Conservation (phyloP, 2,113 vertebrate genomes). For the Sphaerodactylus townsendi region DNA sequence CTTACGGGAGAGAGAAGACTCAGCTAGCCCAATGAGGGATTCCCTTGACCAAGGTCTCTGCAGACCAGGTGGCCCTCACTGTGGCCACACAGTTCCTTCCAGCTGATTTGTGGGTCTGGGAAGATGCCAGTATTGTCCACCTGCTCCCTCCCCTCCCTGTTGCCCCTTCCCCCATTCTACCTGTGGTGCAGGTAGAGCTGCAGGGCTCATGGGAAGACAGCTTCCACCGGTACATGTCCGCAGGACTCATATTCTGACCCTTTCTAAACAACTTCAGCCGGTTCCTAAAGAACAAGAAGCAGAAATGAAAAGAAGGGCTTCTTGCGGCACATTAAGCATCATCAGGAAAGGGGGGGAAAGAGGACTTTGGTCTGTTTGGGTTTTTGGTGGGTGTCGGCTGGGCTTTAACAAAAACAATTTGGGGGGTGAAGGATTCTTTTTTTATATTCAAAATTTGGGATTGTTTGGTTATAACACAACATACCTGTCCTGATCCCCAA, state of each 20-base stretch:
- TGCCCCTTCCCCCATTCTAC: conserved; percentile 71
- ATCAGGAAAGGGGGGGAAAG: conserved; percentile 33
- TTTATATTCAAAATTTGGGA: neutral
- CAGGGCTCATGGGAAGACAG: conserved; percentile 96
- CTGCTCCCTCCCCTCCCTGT: neutral
- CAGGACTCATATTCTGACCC: conserved; percentile 89
- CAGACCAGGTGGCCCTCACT: too few relatives aligned
- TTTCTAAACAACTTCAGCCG: conserved; percentile 88
- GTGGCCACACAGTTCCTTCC: too few relatives aligned
- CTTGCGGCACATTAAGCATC: neutral
- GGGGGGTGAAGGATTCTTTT: neutral
- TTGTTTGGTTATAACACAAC: conserved; percentile 56
- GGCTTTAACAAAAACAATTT: conserved; percentile 22
- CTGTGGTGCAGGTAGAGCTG: conserved; percentile 96
- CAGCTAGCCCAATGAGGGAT: too few relatives aligned
- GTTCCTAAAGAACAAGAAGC: conserved; percentile 75
- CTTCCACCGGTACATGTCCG: conserved; percentile 99
- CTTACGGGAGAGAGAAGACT: too few relatives aligned
- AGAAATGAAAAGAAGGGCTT: neutral
- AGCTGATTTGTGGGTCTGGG: too few relatives aligned
- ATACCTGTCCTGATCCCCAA: conserved; percentile 75
- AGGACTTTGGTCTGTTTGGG: conserved; percentile 40
- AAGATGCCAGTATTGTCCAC: neutral
- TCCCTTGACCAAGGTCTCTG: too few relatives aligned
- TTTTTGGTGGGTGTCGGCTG: conserved; percentile 41